Base-by-base conservation (phyloP, 2,113 vertebrate species). In the Calidris pugnax region DNA sequence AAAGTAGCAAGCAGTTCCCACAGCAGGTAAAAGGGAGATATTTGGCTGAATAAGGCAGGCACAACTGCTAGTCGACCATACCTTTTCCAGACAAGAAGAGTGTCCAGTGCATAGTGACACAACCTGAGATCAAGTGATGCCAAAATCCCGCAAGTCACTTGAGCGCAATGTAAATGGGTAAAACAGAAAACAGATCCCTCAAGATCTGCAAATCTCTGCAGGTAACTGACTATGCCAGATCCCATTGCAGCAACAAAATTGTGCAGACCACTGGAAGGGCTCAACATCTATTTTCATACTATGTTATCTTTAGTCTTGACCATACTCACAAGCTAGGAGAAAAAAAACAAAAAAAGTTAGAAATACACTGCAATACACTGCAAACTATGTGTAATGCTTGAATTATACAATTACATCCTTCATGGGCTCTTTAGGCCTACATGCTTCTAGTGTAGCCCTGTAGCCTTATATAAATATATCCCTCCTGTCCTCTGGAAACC, bases 401-500 rank as follows among this genome's bases (percentile, higher is more conserved):
- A 94, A 73, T 92, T 92, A 76, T 26, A 85, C 66, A 95, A 62
- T 71, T 85, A 69, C 14, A 79, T 47, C 81, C 27, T 96, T 96
- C 89, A 91, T 80, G 50, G 27, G 59, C 45, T 89, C 67, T 89
- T 85, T 50, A 95, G 87, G 37, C 16, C 45, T 85, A 73, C 62
- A 89, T 43, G 62, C 7, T 87, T 87, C 77, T 41, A 85, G 51
- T 30, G 37, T 17, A 90, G 57, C 55, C 89, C 66, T 93, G 35
- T 55, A 69, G 41, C 39, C 41, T 96, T 95, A 32, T 62, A 85
- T 74, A 97, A 97, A 96, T 92, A 92, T 51, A 87, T 66, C 41
- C 73, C 86, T 92, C 47, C 74, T 82, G 28, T 93, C 62, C 69
- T 83, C 62, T 92, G 78, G 93, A 96, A 97, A 97, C 57, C 10